A percentile compares a stretch with the other conserved stretches of the same genome.
Evolutionary conservation across 2,888 invertebrate species (phyloP).

Genomic region (Abrostola triplasia): DNA sequence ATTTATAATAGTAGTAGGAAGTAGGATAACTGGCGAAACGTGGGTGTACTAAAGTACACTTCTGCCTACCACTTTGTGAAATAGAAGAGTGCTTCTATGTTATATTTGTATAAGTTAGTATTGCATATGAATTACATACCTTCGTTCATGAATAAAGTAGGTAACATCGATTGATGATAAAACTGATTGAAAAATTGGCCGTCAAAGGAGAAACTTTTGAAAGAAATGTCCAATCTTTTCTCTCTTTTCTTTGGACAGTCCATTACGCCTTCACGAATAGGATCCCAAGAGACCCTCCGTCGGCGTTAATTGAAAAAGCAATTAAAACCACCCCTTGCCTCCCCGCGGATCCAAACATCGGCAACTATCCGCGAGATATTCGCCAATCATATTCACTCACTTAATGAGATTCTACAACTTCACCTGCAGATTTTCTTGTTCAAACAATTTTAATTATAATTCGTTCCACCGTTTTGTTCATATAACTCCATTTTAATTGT

Average conservation of each 20-base stretch:
- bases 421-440: slow-evolving; percentile 29
- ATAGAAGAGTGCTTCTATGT: too few species aligned
- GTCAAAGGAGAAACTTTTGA: neutral
- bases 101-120: too few species aligned
- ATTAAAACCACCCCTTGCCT: slow-evolving; percentile 69
- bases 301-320: slow-evolving; percentile 83
- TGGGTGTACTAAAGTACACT: too few species aligned
- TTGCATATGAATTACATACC: too few species aligned
- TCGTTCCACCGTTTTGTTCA: neutral
- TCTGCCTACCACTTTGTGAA: too few species aligned
- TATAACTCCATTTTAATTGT: neutral
- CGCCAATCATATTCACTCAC: slow-evolving; percentile 61
- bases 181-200: too few species aligned
- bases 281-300: slow-evolving; percentile 64
- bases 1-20: too few species aligned
- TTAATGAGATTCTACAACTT: slow-evolving; percentile 55
- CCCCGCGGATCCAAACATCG: slow-evolving; percentile 50
- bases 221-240: slow-evolving; percentile 38
- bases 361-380: slow-evolving; percentile 57
- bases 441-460: slow-evolving; percentile 30
- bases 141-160: too few species aligned
- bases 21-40: too few species aligned
- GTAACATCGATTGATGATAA: too few species aligned
- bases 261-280: slow-evolving; percentile 71
- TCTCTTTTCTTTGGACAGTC: slow-evolving; percentile 61